Evolutionary conservation across 2,113 vertebrate species (phyloP), one percentile per base, ranked within the genome.

Genomic region (Cheilinus undulatus): DNA sequence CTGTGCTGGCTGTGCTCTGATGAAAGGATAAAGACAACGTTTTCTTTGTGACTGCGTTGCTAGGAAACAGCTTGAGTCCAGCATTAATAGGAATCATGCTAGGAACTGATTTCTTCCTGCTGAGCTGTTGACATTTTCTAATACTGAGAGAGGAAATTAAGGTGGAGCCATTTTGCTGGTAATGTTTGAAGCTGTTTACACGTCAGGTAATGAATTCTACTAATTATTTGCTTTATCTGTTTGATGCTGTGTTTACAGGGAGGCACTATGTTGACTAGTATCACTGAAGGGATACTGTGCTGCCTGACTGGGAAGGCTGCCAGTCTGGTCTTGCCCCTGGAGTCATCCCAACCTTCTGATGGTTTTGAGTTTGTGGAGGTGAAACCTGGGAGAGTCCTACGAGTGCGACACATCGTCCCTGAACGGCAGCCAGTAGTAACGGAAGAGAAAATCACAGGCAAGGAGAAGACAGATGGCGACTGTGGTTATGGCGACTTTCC

Each of bases 311-410:
- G 97, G 76, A 95, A 97, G 14, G 85, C 93, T 0, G 86, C 93
- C 61, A 97, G 95, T 1, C 88, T 95, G 0, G 97, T 99, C 60
- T 91, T 95, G 17, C 96, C 98, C 0, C 87, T 97, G 81, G 96
- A 98, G 73, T 94, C 93, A 0, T 90, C 96, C 0, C 94, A 97
- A 38, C 93, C 95, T 14, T 89, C 93, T 1, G 92, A 98, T 19
- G 96, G 96, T 64, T 99, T 95, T 63, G 96, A 95, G 60, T 98
- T 97, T 62, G 92, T 99, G 79, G 98, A 99, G 87, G 98, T 99
- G 67, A 99, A 98, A 60, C 98, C 97, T 0, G 98, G 98, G 1
- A 87, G 97, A 0, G 93, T 99, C 61, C 88, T 99, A 9, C 89
- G 97, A 13, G 93, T 99, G 34, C 92, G 94, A 9, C 98, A 99